phyloP scores from a whole-genome alignment of 1,140 invertebrate species.

The Littorina saxatilis region DNA sequence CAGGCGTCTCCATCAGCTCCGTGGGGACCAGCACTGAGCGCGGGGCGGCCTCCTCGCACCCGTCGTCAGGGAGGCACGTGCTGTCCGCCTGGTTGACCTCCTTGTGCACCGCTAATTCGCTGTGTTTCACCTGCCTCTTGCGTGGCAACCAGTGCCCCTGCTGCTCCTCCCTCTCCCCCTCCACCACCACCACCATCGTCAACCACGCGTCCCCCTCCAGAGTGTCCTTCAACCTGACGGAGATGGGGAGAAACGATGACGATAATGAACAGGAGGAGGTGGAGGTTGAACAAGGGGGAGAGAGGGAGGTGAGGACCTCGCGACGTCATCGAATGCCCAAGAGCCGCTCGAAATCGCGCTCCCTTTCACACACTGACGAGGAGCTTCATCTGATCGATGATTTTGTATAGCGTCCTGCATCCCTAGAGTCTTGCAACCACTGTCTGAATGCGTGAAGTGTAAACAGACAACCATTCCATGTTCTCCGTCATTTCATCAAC shows the following conservation, averaged over 20 bases:
- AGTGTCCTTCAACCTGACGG: constrained; percentile 30
- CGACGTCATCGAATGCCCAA: too few species aligned
- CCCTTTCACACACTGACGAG: too few species aligned
- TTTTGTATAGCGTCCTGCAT: too few species aligned
- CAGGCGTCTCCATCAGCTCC: background rate
- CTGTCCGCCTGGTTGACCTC: background rate
- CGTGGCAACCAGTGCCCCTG: constrained; percentile 8
- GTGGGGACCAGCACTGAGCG: constrained; percentile 29
- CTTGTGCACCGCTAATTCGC: background rate
- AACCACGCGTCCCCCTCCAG: background rate
- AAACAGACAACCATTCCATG: too few species aligned
- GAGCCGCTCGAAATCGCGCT: too few species aligned
- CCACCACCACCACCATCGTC: background rate
- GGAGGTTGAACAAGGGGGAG: constrained; percentile 6
- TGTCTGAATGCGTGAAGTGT: too few species aligned
- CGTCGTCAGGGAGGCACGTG: background rate
- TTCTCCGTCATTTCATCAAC: too few species aligned
- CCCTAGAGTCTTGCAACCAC: too few species aligned
- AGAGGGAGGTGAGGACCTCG: background rate
- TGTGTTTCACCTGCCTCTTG: constrained; percentile 38
- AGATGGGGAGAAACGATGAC: background rate
- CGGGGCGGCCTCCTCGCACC: too few species aligned
- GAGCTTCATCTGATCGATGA: too few species aligned
- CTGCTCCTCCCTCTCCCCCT: background rate
- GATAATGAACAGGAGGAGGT: background rate